Base-by-base conservation (phyloP, 2,113 vertebrate species). In the Edolisoma coerulescens region DNA sequence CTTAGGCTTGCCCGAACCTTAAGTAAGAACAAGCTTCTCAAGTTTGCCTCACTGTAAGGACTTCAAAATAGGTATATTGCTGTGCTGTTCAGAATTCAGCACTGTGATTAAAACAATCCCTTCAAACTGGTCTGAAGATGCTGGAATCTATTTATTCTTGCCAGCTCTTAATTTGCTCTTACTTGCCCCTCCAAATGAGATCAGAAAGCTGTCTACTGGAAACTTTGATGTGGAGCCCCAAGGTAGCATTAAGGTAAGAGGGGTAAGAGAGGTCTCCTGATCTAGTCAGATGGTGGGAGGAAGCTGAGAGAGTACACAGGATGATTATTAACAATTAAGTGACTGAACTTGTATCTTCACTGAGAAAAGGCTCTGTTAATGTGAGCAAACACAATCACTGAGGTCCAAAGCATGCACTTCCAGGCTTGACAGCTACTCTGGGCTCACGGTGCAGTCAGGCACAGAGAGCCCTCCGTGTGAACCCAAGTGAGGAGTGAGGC, bases 311-410 rank as follows among this genome's bases (percentile, higher is more conserved):
- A 76, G 26, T 47, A n/a, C 11, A 28, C 15, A 24, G 37, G 23
- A 7, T 65, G 42, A 37, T 45, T 60, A 37, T 21, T 17, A 82
- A 4, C 23, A 47, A 33, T 23, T 33, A 50, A 73, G 59, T 33
- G 28, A 53, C 47, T 67, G 60, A 87, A 49, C 24, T 30, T 39
- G 20, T 15, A 6, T 39, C 21, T 54, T 64, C 27, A 28, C 12
- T 52, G 18, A 24, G 27, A 78, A 52, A 33, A 74, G 28, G 24
- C 33, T 52, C n/a, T 69, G 10, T 60, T 82, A 27, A 52, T 7
- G 17, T 42, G 35, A 61, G 18, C 0, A 0, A 88, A 60, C 21
- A 33, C 0, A 2, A 12, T 21, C 41, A 37, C 24, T 33, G 42
- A 42, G 23, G 23, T 69, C 70, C 47, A 88, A 78, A 5, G 7